Conservation (phyloP, 2,113 vertebrate species). For the Nycticryphes semicollaris region DNA sequence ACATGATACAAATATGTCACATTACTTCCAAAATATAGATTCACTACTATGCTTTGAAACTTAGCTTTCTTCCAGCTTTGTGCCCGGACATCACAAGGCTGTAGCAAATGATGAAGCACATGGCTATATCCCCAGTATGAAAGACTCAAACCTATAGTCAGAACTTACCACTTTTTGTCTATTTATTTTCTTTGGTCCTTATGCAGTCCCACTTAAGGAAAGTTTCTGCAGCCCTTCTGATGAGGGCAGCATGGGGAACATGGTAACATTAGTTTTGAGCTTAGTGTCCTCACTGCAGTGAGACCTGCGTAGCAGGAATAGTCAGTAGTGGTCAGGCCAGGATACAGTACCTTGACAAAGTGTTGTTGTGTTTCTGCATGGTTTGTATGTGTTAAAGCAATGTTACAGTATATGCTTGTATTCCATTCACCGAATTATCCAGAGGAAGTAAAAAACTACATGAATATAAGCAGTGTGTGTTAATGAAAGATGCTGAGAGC, state of each 20-base stretch:
- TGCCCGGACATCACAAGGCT: neutral
- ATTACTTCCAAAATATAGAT: neutral
- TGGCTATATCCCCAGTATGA: neutral
- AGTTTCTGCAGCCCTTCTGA: neutral
- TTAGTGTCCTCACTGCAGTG: neutral
- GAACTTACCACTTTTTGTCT: neutral
- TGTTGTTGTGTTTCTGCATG: neutral
- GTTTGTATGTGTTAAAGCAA: neutral
- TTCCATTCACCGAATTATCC: neutral
- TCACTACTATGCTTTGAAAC: neutral
- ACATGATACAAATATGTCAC: neutral
- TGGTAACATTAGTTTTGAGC: neutral
- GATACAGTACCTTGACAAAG: neutral
- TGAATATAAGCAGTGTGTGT: accelerated
- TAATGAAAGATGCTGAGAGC: neutral
- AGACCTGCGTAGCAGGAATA: neutral
- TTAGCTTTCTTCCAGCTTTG: neutral
- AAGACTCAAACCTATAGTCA: neutral
- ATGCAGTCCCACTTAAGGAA: neutral
- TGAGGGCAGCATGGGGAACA: neutral
- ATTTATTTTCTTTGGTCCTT: neutral
- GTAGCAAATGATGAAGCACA: neutral
- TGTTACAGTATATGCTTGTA: neutral
- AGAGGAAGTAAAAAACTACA: neutral
- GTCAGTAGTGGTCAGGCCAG: neutral